phyloP scores from a whole-genome alignment of 2,797 vertebrate genomes.

The Rhyacichthys aspro region DNA sequence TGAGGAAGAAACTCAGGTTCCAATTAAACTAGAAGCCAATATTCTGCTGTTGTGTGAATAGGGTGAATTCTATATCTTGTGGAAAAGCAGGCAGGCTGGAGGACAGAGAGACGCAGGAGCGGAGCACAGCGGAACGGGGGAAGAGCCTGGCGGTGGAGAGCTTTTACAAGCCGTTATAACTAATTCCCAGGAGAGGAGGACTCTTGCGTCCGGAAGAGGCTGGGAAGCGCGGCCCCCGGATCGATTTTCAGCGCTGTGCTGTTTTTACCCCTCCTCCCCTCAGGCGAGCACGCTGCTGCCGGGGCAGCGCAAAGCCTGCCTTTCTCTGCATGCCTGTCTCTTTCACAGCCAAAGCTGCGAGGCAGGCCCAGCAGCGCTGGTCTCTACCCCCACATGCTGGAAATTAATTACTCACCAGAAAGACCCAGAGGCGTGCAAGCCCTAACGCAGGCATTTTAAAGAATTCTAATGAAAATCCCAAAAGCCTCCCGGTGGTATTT shows the following conservation, averaged over 20 bases:
- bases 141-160: conserved; percentile 60
- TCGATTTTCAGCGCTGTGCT: conserved; percentile 75
- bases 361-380: conserved; percentile 65
- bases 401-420: conserved; percentile 80
- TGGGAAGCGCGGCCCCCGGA: conserved; percentile 73
- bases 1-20: conserved; percentile 46
- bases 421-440: conserved; percentile 67
- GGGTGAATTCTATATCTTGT: conserved; percentile 58
- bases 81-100: conserved; percentile 31
- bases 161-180: conserved; percentile 78
- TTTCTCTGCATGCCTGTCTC: not conserved
- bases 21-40: conserved; percentile 63
- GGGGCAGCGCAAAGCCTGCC: conserved; percentile 55
- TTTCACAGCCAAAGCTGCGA: conserved; percentile 42
- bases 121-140: conserved; percentile 44
- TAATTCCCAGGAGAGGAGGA: conserved; percentile 77
- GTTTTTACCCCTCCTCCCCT: conserved; percentile 24
- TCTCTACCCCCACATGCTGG: conserved; percentile 72
- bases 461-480: conserved; percentile 71
- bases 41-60: conserved; percentile 45
- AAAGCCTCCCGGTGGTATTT: conserved; percentile 57
- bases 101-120: conserved; percentile 54
- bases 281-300: conserved; percentile 53
- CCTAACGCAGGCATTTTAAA: conserved; percentile 69
- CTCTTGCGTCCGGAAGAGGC: conserved; percentile 75